These are phyloP conservation scores for Teleiodes luculella DNA, from an alignment of 2,888 invertebrate genomes.

Conservation along the genomic window DNA sequence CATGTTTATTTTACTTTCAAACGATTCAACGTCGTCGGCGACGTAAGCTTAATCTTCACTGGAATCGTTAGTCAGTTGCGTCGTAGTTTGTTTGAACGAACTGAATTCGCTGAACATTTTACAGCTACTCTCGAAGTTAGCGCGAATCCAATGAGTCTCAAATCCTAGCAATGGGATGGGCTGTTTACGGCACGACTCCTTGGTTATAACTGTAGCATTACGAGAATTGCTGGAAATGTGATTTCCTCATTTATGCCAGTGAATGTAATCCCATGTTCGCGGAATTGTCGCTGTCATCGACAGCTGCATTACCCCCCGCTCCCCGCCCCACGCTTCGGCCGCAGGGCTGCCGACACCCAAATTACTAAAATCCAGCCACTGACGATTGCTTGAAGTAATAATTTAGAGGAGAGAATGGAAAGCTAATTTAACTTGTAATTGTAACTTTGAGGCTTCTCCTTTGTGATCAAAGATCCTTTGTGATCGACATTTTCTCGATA, in stretches of 20 bases:
- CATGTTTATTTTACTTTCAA: conserved; percentile 68
- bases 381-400: background rate
- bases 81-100: conserved; percentile 61
- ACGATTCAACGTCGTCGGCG: conserved; percentile 64
- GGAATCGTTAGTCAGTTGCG: conserved; percentile 51
- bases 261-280: conserved; percentile 54
- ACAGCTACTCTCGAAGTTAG: conserved; percentile 48
- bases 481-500: too few species aligned
- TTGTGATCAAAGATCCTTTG: background rate
- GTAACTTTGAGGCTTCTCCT: background rate
- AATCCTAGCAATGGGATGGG: conserved; percentile 33
- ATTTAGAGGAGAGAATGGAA: background rate
- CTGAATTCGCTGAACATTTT: conserved; percentile 54
- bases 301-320: conserved; percentile 50
- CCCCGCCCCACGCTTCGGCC: background rate
- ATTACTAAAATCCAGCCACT: background rate
- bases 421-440: background rate
- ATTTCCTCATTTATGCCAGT: conserved; percentile 48
- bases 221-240: conserved; percentile 32
- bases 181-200: conserved; percentile 28
- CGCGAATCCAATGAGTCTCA: conserved; percentile 38
- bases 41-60: conserved; percentile 61
- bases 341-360: background rate
- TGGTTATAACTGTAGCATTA: conserved; percentile 18
- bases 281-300: conserved; percentile 54